Percentiles rank a stretch among this genome's conserved stretches.
Evolutionary conservation across 2,888 invertebrate genomes (phyloP).

Genomic region (Homarus gammarus): DNA sequence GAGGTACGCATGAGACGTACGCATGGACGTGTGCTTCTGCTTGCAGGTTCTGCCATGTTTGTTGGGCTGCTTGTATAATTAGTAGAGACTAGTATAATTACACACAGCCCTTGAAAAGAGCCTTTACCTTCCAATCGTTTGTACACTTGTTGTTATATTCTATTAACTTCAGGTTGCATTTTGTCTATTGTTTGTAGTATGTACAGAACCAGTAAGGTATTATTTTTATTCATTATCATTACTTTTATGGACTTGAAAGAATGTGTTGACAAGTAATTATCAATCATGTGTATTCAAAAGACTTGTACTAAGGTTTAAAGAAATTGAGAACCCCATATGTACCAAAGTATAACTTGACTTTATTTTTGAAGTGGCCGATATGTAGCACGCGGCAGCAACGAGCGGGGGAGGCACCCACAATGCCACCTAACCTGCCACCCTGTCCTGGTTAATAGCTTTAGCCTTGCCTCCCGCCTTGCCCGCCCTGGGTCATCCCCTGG

Average conservation of each 20-base stretch:
- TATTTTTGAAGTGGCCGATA: constrained; percentile 69
- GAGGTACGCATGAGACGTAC: constrained; percentile 63
- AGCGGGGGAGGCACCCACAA: constrained; percentile 58
- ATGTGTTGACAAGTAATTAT: constrained; percentile 70
- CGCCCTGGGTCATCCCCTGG: constrained; percentile 70
- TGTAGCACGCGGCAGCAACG: constrained; percentile 62
- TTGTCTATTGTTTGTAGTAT: constrained; percentile 73
- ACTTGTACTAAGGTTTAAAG: constrained; percentile 60
- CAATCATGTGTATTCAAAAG: constrained; percentile 73
- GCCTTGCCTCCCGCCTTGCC: constrained; percentile 64
- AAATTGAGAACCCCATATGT: constrained; percentile 69
- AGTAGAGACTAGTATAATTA: constrained; percentile 72
- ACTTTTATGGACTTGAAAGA: constrained; percentile 72
- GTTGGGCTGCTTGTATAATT: constrained; percentile 74
- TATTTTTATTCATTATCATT: constrained; percentile 74
- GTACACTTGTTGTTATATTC: constrained; percentile 74
- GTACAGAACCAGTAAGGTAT: constrained; percentile 74
- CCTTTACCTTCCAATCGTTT: constrained; percentile 75
- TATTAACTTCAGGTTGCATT: constrained; percentile 73
- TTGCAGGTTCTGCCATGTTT: constrained; percentile 73
- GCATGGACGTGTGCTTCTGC: constrained; percentile 72
- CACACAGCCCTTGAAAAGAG: constrained; percentile 73
- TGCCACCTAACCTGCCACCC: constrained; percentile 48
- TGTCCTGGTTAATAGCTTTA: constrained; percentile 45
- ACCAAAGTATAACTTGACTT: constrained; percentile 73